Conservation (phyloP, 2,888 invertebrate genomes). For the Epinotia ramella region DNA sequence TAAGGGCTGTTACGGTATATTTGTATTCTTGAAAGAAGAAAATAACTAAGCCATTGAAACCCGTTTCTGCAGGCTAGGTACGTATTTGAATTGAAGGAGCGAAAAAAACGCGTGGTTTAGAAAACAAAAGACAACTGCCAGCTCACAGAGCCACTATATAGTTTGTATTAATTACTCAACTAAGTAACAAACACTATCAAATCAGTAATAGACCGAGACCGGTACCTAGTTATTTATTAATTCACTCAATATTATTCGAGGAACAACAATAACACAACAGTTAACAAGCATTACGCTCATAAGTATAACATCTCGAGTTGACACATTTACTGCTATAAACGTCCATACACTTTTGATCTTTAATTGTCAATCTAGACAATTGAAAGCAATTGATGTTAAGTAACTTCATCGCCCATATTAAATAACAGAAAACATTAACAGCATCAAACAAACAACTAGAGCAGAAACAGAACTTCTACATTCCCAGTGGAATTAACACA, state of each 20-base stretch:
- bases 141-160: no score
- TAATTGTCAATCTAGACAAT: slow-evolving; percentile 11
- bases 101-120: no score
- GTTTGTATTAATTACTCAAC: no score
- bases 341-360: slow-evolving; percentile 4
- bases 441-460: slow-evolving; percentile 20
- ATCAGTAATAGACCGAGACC: no score
- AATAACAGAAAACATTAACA: slow-evolving; percentile 16
- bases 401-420: slow-evolving; percentile 2
- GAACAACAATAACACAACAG: not conserved
- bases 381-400: slow-evolving; percentile 5
- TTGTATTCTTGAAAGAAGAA: no score
- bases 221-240: no score
- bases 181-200: no score
- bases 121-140: no score
- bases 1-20: not conserved
- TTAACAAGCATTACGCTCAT: not conserved
- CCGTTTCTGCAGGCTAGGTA: no score
- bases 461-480: slow-evolving; percentile 27
- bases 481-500: slow-evolving; percentile 45
- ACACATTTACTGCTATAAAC: not conserved
- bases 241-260: no score
- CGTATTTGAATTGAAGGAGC: no score
- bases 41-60: not conserved
- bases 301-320: not conserved